Percentiles rank a stretch among this genome's conserved stretches.
Conservation (phyloP, 2,113 vertebrate genomes). For the Plotosus lineatus region DNA sequence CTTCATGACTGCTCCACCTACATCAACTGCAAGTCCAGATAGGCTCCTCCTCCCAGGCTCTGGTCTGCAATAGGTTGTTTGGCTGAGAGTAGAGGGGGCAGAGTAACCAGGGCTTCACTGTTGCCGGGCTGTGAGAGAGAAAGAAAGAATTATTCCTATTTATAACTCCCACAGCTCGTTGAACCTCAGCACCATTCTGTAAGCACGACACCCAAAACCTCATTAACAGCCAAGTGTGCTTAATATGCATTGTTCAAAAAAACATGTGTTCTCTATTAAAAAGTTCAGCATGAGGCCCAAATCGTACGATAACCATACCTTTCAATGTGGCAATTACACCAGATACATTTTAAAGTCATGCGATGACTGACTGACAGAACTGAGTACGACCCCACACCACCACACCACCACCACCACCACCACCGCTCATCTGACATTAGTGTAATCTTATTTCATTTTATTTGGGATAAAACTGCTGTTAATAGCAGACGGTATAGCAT, state of each 20-base stretch:
- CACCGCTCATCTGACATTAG: too few species aligned
- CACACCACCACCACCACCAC: too few species aligned
- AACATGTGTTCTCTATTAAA: not conserved
- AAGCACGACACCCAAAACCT: not conserved
- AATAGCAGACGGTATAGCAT: not conserved
- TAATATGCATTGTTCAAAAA: not conserved
- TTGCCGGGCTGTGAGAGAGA: slow-evolving; percentile 46
- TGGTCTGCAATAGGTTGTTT: slow-evolving; percentile 59
- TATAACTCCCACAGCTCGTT: slow-evolving; percentile 15
- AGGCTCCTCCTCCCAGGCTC: slow-evolving; percentile 54
- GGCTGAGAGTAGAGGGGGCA: slow-evolving; percentile 56
- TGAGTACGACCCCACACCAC: not conserved
- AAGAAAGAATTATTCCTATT: slow-evolving; percentile 26
- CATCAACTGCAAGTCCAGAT: slow-evolving; percentile 57
- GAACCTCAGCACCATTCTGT: not conserved
- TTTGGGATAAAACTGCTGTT: not conserved
- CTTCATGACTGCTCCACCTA: slow-evolving; percentile 38
- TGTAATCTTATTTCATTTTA: not conserved
- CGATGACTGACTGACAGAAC: not conserved
- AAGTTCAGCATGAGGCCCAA: not conserved
- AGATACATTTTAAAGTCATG: not conserved
- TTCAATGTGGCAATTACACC: not conserved
- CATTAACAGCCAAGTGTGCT: not conserved
- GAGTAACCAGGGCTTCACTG: slow-evolving; percentile 53
- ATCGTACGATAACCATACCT: not conserved